Conservation (phyloP, 2,797 vertebrate genomes). For the Gymnodraco acuticeps region DNA sequence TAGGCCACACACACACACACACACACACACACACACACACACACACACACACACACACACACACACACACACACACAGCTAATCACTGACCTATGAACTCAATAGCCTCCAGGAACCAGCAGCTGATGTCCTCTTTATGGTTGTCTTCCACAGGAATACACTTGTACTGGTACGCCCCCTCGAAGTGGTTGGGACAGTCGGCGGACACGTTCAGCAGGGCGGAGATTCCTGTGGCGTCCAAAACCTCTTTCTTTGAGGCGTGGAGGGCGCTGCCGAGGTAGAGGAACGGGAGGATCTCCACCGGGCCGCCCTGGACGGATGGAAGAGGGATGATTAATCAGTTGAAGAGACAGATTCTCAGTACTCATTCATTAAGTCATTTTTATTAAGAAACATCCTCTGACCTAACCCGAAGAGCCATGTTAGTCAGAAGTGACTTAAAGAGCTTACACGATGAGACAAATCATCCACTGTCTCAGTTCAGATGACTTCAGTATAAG, state of each 20-base stretch:
- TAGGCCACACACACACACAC: too few relatives aligned
- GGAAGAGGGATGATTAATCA: conserved; percentile 10
- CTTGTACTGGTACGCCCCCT: conserved; percentile 88
- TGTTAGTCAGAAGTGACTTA: conserved; percentile 4
- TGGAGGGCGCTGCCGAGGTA: conserved; percentile 88
- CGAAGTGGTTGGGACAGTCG: conserved; percentile 89
- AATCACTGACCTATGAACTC: conserved; percentile 86
- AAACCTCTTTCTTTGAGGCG: conserved; percentile 86
- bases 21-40: too few relatives aligned
- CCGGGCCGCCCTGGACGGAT: conserved; percentile 82
- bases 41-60: too few relatives aligned
- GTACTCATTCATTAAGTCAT: neutral
- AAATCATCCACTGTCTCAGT: conserved; percentile 34
- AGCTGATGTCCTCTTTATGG: conserved; percentile 90
- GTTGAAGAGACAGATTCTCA: neutral
- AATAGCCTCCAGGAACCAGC: conserved; percentile 89
- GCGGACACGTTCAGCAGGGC: conserved; percentile 88
- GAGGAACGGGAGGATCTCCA: conserved; percentile 89
- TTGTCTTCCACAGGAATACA: conserved; percentile 91
- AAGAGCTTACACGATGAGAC: conserved; percentile 29
- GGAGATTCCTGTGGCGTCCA: conserved; percentile 87
- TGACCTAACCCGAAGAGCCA: conserved; percentile 10
- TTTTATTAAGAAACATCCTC: neutral
- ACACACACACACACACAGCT: too few relatives aligned
- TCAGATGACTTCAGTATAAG: conserved; percentile 43